Evolutionary conservation across 2,888 invertebrate genomes (phyloP).

Genomic region (Dolomedes plantarius): DNA sequence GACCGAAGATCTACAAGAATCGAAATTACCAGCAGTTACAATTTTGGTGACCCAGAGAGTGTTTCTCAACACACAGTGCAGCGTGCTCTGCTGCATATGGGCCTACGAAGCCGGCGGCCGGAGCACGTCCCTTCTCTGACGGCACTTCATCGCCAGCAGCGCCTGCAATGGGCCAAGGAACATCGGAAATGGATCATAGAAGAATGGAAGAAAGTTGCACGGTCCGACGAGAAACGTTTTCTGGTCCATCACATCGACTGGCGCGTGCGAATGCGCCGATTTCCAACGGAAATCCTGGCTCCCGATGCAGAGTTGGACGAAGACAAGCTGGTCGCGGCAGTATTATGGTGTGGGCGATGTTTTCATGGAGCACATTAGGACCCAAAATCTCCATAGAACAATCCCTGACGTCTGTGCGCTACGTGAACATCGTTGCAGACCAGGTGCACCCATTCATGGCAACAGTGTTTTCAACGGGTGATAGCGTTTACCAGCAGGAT

Average conservation of each 20-base stretch:
- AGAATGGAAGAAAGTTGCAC: slow-evolving; percentile 8
- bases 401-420: neutral
- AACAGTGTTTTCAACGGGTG: neutral
- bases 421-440: neutral
- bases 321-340: neutral
- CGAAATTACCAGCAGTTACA: no score
- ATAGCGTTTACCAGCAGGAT: no score
- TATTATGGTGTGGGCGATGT: slow-evolving; percentile 15
- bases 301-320: neutral
- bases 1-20: no score
- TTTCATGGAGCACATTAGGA: slow-evolving; percentile 10
- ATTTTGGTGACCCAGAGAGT: no score
- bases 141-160: no score
- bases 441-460: slow-evolving; percentile 13
- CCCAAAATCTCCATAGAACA: neutral
- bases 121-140: no score
- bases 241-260: slow-evolving; percentile 11
- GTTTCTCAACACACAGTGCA: no score
- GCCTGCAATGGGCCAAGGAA: no score
- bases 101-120: no score
- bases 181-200: no score
- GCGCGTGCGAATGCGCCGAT: neutral
- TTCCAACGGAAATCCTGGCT: slow-evolving; percentile 8
- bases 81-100: no score
- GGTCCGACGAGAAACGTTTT: slow-evolving; percentile 11